Evolutionary conservation across 2,888 invertebrate genomes (phyloP).

Genomic region (Camptogramma bilineatum): DNA sequence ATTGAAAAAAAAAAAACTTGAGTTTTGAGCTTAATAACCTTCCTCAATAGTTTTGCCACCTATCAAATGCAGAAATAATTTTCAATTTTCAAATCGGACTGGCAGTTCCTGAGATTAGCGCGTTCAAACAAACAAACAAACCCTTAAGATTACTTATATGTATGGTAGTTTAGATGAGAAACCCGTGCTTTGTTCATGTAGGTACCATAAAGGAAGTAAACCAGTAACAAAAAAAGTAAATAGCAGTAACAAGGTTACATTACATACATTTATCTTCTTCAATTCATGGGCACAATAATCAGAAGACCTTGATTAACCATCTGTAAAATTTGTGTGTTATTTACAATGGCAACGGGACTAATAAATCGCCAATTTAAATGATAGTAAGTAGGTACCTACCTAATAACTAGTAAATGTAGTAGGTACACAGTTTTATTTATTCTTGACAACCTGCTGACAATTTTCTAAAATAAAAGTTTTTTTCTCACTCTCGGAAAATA

Average conservation of each 20-base stretch:
- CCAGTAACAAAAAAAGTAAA: conserved; percentile 53
- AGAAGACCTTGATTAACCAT: conserved; percentile 45
- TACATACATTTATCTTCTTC: conserved; percentile 52
- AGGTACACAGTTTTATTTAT: not conserved
- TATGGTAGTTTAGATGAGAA: no score
- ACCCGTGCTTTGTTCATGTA: not conserved
- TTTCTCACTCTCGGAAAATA: no score
- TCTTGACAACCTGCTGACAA: not conserved
- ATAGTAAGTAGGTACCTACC: conserved; percentile 1
- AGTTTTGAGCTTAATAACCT: no score
- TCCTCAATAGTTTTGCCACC: no score
- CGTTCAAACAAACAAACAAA: no score
- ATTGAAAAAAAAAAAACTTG: no score
- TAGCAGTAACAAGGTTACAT: conserved; percentile 44
- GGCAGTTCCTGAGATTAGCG: no score
- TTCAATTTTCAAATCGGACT: no score
- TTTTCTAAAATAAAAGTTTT: no score
- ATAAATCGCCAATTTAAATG: conserved; percentile 26
- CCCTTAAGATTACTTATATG: no score
- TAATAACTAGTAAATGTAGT: not conserved
- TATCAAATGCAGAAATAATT: no score
- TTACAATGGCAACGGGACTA: conserved; percentile 27
- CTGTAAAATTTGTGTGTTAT: conserved; percentile 39
- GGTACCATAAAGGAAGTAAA: conserved; percentile 54
- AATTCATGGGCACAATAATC: conserved; percentile 44